Conservation (phyloP, 2,113 vertebrate species). For the Chlorodrepanis virens region DNA sequence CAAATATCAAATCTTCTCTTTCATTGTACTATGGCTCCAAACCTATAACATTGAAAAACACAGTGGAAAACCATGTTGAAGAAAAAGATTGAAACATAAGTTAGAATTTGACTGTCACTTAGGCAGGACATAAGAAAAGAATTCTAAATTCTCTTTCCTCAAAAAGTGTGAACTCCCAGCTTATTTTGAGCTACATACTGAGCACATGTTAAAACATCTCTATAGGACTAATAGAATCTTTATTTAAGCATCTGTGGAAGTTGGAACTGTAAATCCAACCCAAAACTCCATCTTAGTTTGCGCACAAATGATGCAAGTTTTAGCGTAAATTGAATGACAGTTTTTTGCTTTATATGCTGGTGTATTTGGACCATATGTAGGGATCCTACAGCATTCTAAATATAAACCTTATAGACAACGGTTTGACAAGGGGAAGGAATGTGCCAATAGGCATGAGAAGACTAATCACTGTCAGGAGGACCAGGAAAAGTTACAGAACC, state of each 20-base stretch:
- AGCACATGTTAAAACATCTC: neutral
- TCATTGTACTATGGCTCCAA: neutral
- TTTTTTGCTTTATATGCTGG: neutral
- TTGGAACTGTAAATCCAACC: neutral
- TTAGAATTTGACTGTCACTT: neutral
- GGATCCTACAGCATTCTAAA: neutral
- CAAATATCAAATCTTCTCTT: neutral
- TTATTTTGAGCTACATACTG: neutral
- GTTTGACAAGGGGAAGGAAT: neutral
- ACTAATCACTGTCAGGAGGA: constrained; percentile 53
- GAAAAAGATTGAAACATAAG: neutral
- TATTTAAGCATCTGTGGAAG: neutral
- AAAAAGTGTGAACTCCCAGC: neutral
- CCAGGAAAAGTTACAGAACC: constrained; percentile 34
- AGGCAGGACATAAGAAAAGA: neutral
- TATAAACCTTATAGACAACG: constrained; percentile 14
- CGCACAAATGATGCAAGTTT: constrained; percentile 4
- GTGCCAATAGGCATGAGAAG: constrained; percentile 9
- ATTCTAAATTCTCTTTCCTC: neutral
- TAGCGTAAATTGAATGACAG: neutral
- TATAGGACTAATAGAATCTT: neutral
- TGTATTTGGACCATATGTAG: neutral
- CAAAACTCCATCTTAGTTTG: constrained; percentile 8
- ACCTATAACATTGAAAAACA: neutral
- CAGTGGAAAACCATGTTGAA: neutral